phyloP scores from a whole-genome alignment of 2,113 vertebrate genomes.

The Halichoerus grypus region DNA sequence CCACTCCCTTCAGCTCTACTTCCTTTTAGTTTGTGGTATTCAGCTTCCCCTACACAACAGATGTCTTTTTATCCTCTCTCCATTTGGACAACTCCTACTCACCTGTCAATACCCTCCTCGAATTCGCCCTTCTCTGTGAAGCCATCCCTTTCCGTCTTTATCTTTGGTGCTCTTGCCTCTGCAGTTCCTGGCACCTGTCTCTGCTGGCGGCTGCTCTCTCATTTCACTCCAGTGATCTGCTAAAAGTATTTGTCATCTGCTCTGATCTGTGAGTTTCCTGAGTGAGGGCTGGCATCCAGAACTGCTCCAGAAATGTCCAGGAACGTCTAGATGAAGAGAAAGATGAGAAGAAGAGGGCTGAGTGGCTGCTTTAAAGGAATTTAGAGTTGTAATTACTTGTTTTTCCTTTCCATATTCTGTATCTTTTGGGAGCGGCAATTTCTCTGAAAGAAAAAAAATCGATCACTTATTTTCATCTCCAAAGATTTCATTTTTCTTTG shows the following conservation, averaged over 20 bases:
- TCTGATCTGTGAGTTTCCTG: not conserved
- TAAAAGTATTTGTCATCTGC: not conserved
- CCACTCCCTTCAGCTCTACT: not conserved
- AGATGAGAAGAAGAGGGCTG: too few relatives aligned
- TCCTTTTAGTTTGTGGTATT: not conserved
- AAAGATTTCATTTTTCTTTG: slow-evolving; percentile 51
- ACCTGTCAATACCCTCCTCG: not conserved
- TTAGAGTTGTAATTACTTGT: not conserved
- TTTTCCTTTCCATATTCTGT: not conserved
- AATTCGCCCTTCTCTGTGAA: not conserved
- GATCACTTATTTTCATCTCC: slow-evolving; percentile 73
- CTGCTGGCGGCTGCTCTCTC: not conserved
- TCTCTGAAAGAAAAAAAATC: not conserved
- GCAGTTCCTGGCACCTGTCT: not conserved
- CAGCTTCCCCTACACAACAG: fast-evolving
- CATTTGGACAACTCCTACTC: not conserved
- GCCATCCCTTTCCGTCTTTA: not conserved
- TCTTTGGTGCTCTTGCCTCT: not conserved
- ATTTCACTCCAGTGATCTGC: not conserved
- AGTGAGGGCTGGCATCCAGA: not conserved
- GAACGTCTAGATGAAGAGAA: fast-evolving
- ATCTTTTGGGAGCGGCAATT: not conserved
- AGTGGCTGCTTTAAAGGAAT: not conserved
- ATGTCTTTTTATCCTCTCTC: not conserved
- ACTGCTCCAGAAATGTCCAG: not conserved